A percentile compares a stretch with the other conserved stretches of the same genome.
These are phyloP conservation scores for Eilema sororculum DNA, from an alignment of 2,888 invertebrate genomes.

Conservation along the genomic window DNA sequence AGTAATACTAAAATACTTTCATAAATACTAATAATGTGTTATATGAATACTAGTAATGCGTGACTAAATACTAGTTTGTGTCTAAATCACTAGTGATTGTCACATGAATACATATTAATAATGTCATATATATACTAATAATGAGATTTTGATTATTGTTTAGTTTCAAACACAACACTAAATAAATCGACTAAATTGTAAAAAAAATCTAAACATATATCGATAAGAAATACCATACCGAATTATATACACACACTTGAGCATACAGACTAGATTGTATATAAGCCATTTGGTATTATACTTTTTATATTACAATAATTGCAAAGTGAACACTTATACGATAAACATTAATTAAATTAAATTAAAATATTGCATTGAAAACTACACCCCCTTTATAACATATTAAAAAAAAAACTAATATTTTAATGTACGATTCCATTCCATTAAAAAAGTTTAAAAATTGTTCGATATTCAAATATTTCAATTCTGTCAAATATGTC, in stretches of 20 bases:
- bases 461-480: conserved; percentile 24
- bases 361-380: conserved; percentile 49
- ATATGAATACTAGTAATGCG: background rate
- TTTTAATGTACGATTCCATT: background rate
- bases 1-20: background rate
- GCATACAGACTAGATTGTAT: conserved; percentile 71
- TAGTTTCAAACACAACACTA: conserved; percentile 10
- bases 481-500: conserved; percentile 14
- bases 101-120: too few relatives aligned
- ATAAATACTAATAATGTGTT: background rate
- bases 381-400: conserved; percentile 24
- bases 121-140: background rate
- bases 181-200: conserved; percentile 28
- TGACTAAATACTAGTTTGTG: too few relatives aligned
- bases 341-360: conserved; percentile 18
- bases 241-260: conserved; percentile 57
- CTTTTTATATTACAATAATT: conserved; percentile 45
- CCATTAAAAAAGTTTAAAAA: background rate
- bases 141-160: background rate
- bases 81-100: background rate
- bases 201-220: conserved; percentile 2
- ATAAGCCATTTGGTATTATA: conserved; percentile 69
- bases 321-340: conserved; percentile 24
- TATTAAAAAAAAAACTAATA: conserved; percentile 1
- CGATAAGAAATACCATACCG: conserved; percentile 12